These are phyloP conservation scores for Mythimna ferrago DNA, from an alignment of 2,888 invertebrate genomes.

Conservation along the genomic window DNA sequence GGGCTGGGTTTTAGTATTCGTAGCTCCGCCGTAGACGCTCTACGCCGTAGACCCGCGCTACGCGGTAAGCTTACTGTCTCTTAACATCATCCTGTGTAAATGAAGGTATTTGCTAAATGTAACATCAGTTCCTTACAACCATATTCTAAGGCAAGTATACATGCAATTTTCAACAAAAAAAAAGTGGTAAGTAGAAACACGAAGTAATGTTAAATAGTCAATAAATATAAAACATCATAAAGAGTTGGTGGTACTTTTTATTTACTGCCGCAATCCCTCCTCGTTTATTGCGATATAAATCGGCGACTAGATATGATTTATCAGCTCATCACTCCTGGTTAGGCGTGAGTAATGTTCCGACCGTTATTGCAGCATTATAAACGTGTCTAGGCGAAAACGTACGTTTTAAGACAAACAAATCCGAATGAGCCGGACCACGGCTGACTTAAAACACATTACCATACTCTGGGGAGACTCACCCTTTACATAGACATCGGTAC, in stretches of 20 bases:
- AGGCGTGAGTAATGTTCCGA: slow-evolving; percentile 83
- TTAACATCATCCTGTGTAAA: slow-evolving; percentile 53
- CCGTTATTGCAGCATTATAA: slow-evolving; percentile 84
- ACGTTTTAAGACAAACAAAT: slow-evolving; percentile 56
- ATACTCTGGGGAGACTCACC: slow-evolving; percentile 84
- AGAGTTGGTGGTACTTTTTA: slow-evolving; percentile 82
- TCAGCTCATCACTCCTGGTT: slow-evolving; percentile 88
- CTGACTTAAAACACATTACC: slow-evolving; percentile 81
- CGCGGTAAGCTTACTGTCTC: slow-evolving; percentile 52
- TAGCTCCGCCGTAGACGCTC: slow-evolving; percentile 63
- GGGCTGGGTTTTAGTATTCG: slow-evolving; percentile 73
- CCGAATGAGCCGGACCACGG: slow-evolving; percentile 68
- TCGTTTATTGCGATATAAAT: slow-evolving; percentile 89
- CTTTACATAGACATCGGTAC: slow-evolving; percentile 80
- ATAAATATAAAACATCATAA: slow-evolving; percentile 77
- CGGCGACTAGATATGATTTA: slow-evolving; percentile 89
- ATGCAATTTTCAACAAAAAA: slow-evolving; percentile 20
- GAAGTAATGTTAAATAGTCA: slow-evolving; percentile 59
- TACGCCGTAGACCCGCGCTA: slow-evolving; percentile 59
- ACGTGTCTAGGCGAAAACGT: slow-evolving; percentile 62
- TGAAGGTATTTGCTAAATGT: slow-evolving; percentile 43
- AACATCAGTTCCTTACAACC: slow-evolving; percentile 3
- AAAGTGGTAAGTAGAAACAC: slow-evolving; percentile 12
- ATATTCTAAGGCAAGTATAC: background rate
- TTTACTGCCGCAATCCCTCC: slow-evolving; percentile 84